phyloP scores from a whole-genome alignment of 2,888 invertebrate species.

The Thereva nobilitata region DNA sequence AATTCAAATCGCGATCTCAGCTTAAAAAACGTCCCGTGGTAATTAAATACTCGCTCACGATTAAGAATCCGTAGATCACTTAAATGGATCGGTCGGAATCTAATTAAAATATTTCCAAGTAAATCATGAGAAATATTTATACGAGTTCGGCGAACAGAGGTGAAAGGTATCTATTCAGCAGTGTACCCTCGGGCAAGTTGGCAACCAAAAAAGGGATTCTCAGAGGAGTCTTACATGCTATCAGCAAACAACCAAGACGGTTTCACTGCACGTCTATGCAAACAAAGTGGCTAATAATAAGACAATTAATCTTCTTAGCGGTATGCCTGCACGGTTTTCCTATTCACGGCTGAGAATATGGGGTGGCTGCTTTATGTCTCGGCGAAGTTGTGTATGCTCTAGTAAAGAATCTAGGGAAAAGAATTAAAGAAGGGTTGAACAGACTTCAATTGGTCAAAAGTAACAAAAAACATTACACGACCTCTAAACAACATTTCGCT shows the following conservation, averaged over 20 bases:
- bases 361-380: not conserved
- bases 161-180: too few species aligned
- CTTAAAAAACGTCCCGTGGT: too few species aligned
- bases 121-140: constrained; percentile 41
- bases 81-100: constrained; percentile 27
- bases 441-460: constrained; percentile 39
- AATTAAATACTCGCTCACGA: too few species aligned
- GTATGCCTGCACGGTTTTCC: constrained; percentile 35
- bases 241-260: constrained; percentile 34
- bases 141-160: not conserved
- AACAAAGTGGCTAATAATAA: constrained; percentile 47
- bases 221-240: constrained; percentile 29
- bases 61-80: too few species aligned
- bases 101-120: constrained; percentile 41
- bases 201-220: constrained; percentile 33
- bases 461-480: constrained; percentile 40
- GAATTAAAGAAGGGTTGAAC: constrained; percentile 28
- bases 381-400: not conserved
- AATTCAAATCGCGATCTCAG: too few species aligned
- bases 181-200: constrained; percentile 7
- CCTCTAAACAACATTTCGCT: constrained; percentile 7
- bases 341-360: constrained; percentile 5
- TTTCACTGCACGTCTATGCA: constrained; percentile 42
- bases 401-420: too few species aligned
- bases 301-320: constrained; percentile 48